Evolutionary conservation across 2,113 vertebrate genomes (phyloP).

Genomic region (Pachypanchax playfairii): DNA sequence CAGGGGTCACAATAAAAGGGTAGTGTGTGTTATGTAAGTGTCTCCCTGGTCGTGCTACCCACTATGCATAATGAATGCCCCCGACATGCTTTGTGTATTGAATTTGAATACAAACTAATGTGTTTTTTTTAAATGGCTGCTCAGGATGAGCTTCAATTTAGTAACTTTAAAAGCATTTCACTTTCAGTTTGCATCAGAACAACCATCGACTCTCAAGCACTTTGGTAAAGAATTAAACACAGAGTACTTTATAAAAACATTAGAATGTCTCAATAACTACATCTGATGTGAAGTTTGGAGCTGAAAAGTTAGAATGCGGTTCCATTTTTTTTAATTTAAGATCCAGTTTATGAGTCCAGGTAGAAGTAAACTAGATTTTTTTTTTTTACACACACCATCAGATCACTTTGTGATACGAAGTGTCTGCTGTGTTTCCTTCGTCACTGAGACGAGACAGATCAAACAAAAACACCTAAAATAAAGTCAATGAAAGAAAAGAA

Average conservation of each 20-base stretch:
- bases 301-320: too few species aligned
- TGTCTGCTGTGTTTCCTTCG: slow-evolving; percentile 15
- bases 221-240: slow-evolving; percentile 24
- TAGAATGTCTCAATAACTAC: neutral
- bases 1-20: slow-evolving; percentile 69
- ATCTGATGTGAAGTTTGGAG: too few species aligned
- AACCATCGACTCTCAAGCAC: slow-evolving; percentile 36
- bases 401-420: slow-evolving; percentile 31
- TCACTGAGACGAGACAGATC: slow-evolving; percentile 11
- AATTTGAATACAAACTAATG: slow-evolving; percentile 72
- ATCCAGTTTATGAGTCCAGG: slow-evolving; percentile 44
- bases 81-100: slow-evolving; percentile 71
- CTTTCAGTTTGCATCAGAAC: slow-evolving; percentile 61
- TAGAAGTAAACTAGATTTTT: slow-evolving; percentile 19
- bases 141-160: slow-evolving; percentile 56
- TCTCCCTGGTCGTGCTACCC: slow-evolving; percentile 64
- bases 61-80: slow-evolving; percentile 76
- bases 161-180: slow-evolving; percentile 68
- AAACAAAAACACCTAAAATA: neutral
- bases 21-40: slow-evolving; percentile 74
- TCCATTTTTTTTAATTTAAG: too few species aligned
- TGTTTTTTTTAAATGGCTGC: slow-evolving; percentile 64
- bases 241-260: neutral
- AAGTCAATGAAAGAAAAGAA: neutral
- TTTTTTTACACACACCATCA: slow-evolving; percentile 51